Base-by-base conservation (phyloP, 92 coral and sea anemone genomes). In the Pocillopora meandrina region DNA sequence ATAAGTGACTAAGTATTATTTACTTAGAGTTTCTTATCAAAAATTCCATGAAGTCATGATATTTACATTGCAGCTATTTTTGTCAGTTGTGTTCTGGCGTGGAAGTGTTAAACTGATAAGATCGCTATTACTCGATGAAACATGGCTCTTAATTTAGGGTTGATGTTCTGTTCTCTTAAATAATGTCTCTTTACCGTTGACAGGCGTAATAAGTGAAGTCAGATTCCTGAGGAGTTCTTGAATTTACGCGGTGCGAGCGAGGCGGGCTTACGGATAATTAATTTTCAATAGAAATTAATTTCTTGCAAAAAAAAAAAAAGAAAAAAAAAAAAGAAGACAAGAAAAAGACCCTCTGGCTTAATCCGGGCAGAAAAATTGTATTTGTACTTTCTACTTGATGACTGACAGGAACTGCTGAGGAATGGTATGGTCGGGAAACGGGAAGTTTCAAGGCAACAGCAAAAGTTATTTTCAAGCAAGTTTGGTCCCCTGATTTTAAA, bases 1-100 rank as follows among this genome's bases (percentile, higher is more conserved):
- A 80, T 26, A 56, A 80, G 49, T 18, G 59, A 26, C 31, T 26
- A 26, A 52, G 26, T 19, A 7, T 26, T 80, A 68, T 79, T 64
- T 20, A 68, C 84, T 80, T 81, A 68, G 66, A 76, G 66, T 68
- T 11, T 8, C 69, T 70, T 58, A 65, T 70, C 56, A 70, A n/a
- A 10, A 65, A 17, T 10, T 42, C 20, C 55, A 21, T 59, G 67
- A 75, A 59, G 47, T 23, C 72, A 65, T 33, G 35, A 68, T 71
- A 61, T 60, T 81, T 36, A 56, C 26, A 52, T 21, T 58, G n/a
- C 59, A 60, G 55, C 77, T 71, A 81, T 81, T 81, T 61, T 59
- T 81, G 77, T 17, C 56, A 59, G 62, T 16, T 1, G 47, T 4
- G 62, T 16, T 16, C 17, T 14, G 10, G 42, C 70, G 6, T 65